These are phyloP conservation scores for Littorina saxatilis DNA, from an alignment of 1,140 invertebrate genomes.

Conservation along the genomic window DNA sequence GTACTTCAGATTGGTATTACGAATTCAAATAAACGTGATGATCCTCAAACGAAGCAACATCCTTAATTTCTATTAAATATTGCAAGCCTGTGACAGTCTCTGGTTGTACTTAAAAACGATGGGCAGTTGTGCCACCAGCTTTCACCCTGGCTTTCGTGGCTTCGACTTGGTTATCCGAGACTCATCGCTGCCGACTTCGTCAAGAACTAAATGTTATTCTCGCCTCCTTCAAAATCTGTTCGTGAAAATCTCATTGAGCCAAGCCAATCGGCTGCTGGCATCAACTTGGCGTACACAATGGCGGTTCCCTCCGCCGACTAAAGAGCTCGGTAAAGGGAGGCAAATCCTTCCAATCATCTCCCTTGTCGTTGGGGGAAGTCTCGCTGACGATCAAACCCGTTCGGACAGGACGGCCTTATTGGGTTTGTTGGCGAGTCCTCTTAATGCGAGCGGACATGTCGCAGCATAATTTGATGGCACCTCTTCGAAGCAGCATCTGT, in stretches of 20 bases:
- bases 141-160: too few species aligned
- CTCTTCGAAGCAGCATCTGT: conserved; percentile 36
- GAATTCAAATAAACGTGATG: too few species aligned
- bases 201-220: too few species aligned
- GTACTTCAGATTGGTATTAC: too few species aligned
- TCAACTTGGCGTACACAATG: background rate
- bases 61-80: too few species aligned
- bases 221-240: background rate
- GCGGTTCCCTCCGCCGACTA: conserved; percentile 15
- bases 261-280: background rate
- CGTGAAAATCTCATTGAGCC: background rate
- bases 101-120: too few species aligned
- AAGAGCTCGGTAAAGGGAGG: conserved; percentile 15
- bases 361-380: conserved; percentile 3
- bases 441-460: conserved; percentile 38
- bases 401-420: conserved; percentile 27
- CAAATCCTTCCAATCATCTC: conserved; percentile 32
- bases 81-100: too few species aligned
- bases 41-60: too few species aligned
- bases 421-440: conserved; percentile 10
- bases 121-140: too few species aligned
- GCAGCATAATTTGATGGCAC: conserved; percentile 33
- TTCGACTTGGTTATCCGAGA: too few species aligned
- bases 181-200: too few species aligned
- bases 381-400: background rate